Evolutionary conservation across 2,113 vertebrate species (phyloP), one percentile per base, ranked within the genome.

Genomic region (Clarias gariepinus): DNA sequence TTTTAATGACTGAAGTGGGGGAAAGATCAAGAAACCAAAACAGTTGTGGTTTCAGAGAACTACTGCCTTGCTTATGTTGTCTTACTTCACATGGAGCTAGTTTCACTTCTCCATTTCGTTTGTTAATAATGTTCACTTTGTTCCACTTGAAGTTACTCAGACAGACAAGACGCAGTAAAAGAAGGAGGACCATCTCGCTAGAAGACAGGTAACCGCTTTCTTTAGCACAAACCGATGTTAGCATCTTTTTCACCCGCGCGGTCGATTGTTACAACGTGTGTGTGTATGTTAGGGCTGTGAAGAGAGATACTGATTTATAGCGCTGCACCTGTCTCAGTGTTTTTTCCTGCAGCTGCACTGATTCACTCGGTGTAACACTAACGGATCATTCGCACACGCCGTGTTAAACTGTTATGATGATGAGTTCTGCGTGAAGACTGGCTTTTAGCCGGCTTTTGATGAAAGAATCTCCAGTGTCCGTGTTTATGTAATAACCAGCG

Each of bases 31-130:
- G 33, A 76, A 41, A 21, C 73, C 36, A 41, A 61, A 82, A 30
- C 18, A 58, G 69, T 79, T 80, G 18, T 89, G 47, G 84, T 81
- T 61, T 86, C 61, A 28, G 81, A 55, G 69, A 81, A 61, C 81
- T 76, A 36, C 23, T 90, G 76, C 21, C 58, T 55, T 88, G 36
- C 47, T 53, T 23, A 74, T 86, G 52, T 66, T 84, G 41, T 69
- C 74, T 80, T 19, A 7, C 28, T 60, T 83, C 64, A 83, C 78
- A 21, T 63, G 61, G 61, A 60, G 25, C 82, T 8, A n/a, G 61
- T 92, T 89, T 84, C 88, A 91, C 87, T 94, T 95, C 92, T 92
- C 89, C 77, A 69, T 93, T 93, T 91, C 58, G 52, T 57, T 58
- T 93, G 30, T 15, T 83, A 83, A 82, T 84, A 58, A 79, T 55